phyloP scores from a whole-genome alignment of 2,888 invertebrate genomes.

The Deroplatys truncata region DNA sequence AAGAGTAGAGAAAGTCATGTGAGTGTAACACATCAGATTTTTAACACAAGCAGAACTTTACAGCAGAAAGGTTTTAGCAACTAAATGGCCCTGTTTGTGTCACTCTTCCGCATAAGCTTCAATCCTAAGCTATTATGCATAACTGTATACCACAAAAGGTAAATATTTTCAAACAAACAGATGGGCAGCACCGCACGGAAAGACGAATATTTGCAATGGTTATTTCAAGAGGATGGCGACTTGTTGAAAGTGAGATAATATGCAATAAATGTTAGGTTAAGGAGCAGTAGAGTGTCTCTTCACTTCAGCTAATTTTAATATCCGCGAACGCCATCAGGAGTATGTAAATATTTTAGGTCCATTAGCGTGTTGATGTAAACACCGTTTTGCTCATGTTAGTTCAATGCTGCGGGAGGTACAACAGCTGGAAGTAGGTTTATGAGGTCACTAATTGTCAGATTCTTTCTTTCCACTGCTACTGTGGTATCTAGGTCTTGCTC shows the following conservation, averaged over 20 bases:
- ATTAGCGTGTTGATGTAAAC: neutral
- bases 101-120: too few relatives aligned
- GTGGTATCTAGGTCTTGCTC: too few relatives aligned
- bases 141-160: neutral
- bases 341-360: neutral
- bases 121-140: too few relatives aligned
- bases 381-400: neutral
- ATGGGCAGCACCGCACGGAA: neutral
- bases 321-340: neutral
- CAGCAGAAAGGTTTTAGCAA: too few relatives aligned
- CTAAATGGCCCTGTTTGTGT: too few relatives aligned
- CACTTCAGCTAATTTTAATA: neutral
- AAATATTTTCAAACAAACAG: neutral
- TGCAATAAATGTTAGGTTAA: neutral
- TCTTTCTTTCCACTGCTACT: neutral
- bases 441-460: neutral
- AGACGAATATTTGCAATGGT: neutral
- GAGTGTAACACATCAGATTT: too few relatives aligned
- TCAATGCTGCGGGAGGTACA: neutral
- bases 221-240: neutral
- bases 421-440: neutral
- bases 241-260: neutral
- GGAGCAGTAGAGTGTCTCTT: neutral
- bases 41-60: too few relatives aligned
- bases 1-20: too few relatives aligned